Evolutionary conservation across 2,797 vertebrate genomes (phyloP).

Genomic region (Mastacembelus armatus): DNA sequence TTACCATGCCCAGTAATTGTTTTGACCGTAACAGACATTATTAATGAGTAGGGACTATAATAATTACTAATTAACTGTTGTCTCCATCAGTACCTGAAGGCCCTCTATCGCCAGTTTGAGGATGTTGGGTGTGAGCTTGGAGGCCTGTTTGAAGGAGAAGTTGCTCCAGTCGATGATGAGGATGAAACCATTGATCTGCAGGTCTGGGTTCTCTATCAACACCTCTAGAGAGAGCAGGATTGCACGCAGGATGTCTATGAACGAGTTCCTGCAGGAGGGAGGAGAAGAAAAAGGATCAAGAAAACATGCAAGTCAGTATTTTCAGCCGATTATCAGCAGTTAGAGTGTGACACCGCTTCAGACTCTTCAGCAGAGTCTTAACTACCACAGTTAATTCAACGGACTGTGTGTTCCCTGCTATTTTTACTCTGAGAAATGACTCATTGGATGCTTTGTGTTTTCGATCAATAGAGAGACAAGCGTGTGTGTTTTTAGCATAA

Average conservation of each 20-base stretch:
- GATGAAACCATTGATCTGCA: constrained; percentile 98
- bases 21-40: too few relatives aligned
- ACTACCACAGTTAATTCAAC: constrained; percentile 8
- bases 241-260: constrained; percentile 97
- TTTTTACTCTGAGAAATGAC: neutral
- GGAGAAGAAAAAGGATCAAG: neutral
- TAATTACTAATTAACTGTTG: too few relatives aligned
- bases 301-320: neutral
- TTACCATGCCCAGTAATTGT: too few relatives aligned
- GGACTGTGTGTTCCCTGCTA: neutral
- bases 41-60: too few relatives aligned
- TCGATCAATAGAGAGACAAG: constrained; percentile 20
- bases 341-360: constrained; percentile 5
- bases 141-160: constrained; percentile 99
- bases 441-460: constrained; percentile 23
- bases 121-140: constrained; percentile 97
- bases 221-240: constrained; percentile 97
- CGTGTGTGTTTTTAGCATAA: too few relatives aligned
- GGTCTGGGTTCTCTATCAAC: constrained; percentile 96
- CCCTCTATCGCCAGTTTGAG: constrained; percentile 96
- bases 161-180: constrained; percentile 99
- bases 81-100: constrained; percentile 97
- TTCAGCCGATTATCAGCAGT: constrained; percentile 12
- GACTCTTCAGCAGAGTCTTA: constrained; percentile 23
- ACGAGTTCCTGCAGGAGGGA: constrained; percentile 88